phyloP scores from a whole-genome alignment of 2,888 invertebrate genomes.

The Trichacis sp. region DNA sequence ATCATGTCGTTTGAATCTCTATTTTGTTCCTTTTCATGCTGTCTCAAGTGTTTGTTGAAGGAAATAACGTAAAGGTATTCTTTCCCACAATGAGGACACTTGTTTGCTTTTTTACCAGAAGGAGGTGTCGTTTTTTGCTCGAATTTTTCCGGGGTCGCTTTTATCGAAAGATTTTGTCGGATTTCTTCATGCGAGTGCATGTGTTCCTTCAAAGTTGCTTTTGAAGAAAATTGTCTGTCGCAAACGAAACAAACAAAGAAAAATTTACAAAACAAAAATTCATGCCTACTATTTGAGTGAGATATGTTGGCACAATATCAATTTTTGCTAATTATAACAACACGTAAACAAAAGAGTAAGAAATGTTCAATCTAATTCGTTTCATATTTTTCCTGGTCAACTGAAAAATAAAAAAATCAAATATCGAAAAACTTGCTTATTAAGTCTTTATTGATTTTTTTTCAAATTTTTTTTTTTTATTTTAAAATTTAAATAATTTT shows the following conservation, averaged over 20 bases:
- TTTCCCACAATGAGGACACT: constrained; percentile 65
- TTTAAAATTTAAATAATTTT: too few species aligned
- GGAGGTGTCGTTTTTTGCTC: constrained; percentile 44
- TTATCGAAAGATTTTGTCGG: constrained; percentile 53
- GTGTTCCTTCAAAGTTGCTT: constrained; percentile 62
- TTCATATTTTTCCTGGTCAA: too few species aligned
- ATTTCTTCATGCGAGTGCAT: constrained; percentile 67
- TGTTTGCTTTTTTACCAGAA: constrained; percentile 62
- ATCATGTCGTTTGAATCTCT: constrained; percentile 41
- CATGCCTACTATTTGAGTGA: too few species aligned
- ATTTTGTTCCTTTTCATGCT: constrained; percentile 58
- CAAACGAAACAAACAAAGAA: constrained; percentile 64
- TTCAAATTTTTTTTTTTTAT: too few species aligned
- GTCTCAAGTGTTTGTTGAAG: constrained; percentile 63
- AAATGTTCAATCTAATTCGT: too few species aligned
- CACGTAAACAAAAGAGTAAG: too few species aligned
- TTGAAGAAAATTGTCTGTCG: constrained; percentile 63
- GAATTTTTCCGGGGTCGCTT: constrained; percentile 50
- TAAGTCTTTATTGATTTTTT: too few species aligned
- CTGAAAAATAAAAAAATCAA: too few species aligned
- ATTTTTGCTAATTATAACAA: too few species aligned
- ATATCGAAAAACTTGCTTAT: too few species aligned
- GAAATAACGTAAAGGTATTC: constrained; percentile 65
- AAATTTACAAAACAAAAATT: too few species aligned
- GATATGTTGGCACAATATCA: too few species aligned